Percentiles rank a stretch among this genome's conserved stretches.
phyloP scores from a whole-genome alignment of 2,888 invertebrate species.

The Argyresthia goedartella region DNA sequence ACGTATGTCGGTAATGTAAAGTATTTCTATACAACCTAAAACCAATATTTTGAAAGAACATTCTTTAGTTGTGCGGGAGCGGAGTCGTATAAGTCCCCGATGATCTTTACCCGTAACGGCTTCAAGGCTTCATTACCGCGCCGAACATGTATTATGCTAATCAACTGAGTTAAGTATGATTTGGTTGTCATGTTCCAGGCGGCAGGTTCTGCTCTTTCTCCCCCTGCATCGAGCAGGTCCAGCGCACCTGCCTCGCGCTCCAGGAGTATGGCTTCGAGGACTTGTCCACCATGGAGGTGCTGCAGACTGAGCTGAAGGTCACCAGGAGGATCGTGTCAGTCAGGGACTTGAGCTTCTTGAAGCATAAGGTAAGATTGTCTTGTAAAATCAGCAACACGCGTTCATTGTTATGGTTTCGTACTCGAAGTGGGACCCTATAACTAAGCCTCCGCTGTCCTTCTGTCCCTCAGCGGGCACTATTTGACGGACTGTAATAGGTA shows the following conservation, averaged over 20 bases:
- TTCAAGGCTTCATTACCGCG: slow-evolving; percentile 48
- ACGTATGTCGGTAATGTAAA: too few species aligned
- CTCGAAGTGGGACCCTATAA: too few species aligned
- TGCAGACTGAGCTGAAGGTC: slow-evolving; percentile 83
- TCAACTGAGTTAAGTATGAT: too few species aligned
- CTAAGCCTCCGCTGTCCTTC: too few species aligned
- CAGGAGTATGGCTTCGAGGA: slow-evolving; percentile 84
- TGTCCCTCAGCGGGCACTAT: too few species aligned
- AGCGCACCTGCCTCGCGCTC: slow-evolving; percentile 84
- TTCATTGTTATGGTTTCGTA: too few species aligned
- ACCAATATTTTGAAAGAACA: too few species aligned
- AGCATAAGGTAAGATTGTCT: slow-evolving; percentile 67
- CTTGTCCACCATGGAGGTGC: slow-evolving; percentile 87
- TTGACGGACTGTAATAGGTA: too few species aligned
- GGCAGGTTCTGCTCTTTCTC: slow-evolving; percentile 98
- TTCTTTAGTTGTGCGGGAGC: too few species aligned
- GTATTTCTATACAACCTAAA: too few species aligned
- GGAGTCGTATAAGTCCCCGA: too few species aligned
- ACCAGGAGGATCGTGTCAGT: slow-evolving; percentile 75
- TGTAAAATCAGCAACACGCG: too few species aligned
- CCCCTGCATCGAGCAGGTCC: slow-evolving; percentile 99
- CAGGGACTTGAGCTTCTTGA: slow-evolving; percentile 78
- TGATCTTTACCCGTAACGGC: not conserved
- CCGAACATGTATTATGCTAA: slow-evolving; percentile 25
- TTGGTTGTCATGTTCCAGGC: slow-evolving; percentile 60